These are phyloP conservation scores for Alethe diademata DNA, from an alignment of 2,113 vertebrate species.

Conservation along the genomic window DNA sequence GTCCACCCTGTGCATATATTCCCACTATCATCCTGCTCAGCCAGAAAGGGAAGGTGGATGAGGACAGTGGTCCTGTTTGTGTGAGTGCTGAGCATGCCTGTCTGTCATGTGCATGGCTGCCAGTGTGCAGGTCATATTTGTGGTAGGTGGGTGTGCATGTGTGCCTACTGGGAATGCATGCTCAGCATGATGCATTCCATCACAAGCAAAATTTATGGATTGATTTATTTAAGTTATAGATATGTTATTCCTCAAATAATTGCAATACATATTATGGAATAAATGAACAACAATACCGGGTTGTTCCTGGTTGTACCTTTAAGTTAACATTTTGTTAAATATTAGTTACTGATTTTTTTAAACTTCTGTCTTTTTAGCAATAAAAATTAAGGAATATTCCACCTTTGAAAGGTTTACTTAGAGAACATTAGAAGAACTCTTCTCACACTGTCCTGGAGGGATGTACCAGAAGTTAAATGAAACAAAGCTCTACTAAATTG, in stretches of 20 bases:
- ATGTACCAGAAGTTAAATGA: not conserved
- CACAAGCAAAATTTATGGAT: not conserved
- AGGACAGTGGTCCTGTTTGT: not conserved
- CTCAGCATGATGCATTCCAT: not conserved
- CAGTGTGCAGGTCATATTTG: accelerated
- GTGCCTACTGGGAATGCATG: not conserved
- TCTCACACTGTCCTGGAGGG: not conserved
- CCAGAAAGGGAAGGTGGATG: not conserved
- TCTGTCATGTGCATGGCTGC: not conserved
- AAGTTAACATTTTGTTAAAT: not conserved
- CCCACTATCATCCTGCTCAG: not conserved
- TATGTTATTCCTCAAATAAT: not conserved
- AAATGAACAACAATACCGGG: not conserved
- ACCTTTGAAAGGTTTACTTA: not conserved
- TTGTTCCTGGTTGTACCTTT: not conserved
- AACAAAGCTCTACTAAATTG: not conserved
- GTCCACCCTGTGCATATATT: not conserved
- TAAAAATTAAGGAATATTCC: not conserved
- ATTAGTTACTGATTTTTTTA: not conserved
- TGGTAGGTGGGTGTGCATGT: not conserved
- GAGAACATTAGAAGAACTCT: not conserved
- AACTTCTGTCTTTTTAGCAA: not conserved
- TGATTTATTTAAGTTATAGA: not conserved
- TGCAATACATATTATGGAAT: not conserved
- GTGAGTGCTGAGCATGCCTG: not conserved